Conservation (phyloP, 1,140 invertebrate genomes). For the Metopolophium dirhodum region DNA sequence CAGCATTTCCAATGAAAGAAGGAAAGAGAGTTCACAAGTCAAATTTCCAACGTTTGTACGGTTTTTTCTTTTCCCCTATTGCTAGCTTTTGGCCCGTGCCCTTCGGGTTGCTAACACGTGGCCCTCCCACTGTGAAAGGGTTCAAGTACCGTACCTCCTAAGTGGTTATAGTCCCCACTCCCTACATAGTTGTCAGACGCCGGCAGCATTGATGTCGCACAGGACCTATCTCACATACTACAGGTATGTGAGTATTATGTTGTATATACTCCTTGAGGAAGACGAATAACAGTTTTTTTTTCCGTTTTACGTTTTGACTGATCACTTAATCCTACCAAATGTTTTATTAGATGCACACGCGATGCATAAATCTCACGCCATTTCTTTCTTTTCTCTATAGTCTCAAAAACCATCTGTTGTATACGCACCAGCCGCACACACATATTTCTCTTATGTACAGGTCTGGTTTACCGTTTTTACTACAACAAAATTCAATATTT, state of each 20-base stretch:
- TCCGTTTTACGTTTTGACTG: conserved; percentile 25
- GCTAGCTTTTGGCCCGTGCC: not conserved
- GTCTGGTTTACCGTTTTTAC: not conserved
- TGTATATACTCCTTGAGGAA: not conserved
- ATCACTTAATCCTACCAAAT: conserved; percentile 36
- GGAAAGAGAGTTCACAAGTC: not conserved
- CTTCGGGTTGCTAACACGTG: conserved; percentile 2
- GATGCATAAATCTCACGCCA: conserved; percentile 4
- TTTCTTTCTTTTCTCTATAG: not conserved
- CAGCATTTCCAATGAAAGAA: not conserved
- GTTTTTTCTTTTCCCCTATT: not conserved
- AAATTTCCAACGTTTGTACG: not conserved
- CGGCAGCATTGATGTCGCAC: not conserved
- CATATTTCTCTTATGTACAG: not conserved
- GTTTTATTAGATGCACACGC: conserved; percentile 48
- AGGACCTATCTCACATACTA: not conserved
- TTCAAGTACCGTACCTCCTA: conserved; percentile 34
- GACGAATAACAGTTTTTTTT: not conserved
- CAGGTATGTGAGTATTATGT: not conserved
- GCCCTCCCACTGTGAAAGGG: conserved; percentile 13
- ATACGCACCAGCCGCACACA: not conserved
- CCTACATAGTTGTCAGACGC: not conserved
- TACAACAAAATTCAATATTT: not conserved
- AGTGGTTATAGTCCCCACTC: not conserved
- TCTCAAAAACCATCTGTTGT: conserved; percentile 41